Evolutionary conservation across 2,888 invertebrate species (phyloP).

Genomic region (Plusia festucae): DNA sequence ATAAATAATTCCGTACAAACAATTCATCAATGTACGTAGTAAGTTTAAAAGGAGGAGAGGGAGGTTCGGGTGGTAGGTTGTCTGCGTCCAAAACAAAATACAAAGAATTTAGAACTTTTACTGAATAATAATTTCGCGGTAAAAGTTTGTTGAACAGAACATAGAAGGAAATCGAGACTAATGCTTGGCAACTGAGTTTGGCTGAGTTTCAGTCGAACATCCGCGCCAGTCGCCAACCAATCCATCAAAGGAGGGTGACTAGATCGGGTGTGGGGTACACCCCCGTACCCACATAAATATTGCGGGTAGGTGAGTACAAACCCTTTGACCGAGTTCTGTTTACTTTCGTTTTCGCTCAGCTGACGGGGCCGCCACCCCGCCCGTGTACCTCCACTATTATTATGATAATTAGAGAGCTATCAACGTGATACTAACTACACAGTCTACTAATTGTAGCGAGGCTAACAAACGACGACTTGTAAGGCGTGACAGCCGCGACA

Average conservation of each 20-base stretch:
- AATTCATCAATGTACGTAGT: constrained; percentile 69
- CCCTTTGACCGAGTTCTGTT: constrained; percentile 90
- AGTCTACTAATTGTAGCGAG: constrained; percentile 70
- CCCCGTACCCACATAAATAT: constrained; percentile 89
- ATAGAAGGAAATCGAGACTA: constrained; percentile 83
- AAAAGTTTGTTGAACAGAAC: constrained; percentile 81
- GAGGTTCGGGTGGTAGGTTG: constrained; percentile 63
- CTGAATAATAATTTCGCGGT: constrained; percentile 84
- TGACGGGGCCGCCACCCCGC: constrained; percentile 85
- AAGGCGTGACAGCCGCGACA: constrained; percentile 34
- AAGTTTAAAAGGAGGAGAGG: constrained; percentile 68
- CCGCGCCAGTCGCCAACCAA: constrained; percentile 88
- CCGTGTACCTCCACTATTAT: constrained; percentile 84
- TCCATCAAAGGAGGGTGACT: constrained; percentile 88
- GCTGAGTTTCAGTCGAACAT: constrained; percentile 85
- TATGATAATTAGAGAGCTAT: constrained; percentile 87
- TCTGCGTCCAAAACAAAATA: constrained; percentile 78
- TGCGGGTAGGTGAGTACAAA: constrained; percentile 89
- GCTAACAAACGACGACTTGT: constrained; percentile 51
- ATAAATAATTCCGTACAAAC: constrained; percentile 60
- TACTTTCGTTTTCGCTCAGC: constrained; percentile 90
- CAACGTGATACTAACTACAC: constrained; percentile 74
- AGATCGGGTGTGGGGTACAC: constrained; percentile 84
- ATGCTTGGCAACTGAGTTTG: constrained; percentile 80
- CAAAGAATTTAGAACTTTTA: constrained; percentile 84